Evolutionary conservation across 2,797 vertebrate genomes (phyloP).

Genomic region (Mormyrus hasselquistii): DNA sequence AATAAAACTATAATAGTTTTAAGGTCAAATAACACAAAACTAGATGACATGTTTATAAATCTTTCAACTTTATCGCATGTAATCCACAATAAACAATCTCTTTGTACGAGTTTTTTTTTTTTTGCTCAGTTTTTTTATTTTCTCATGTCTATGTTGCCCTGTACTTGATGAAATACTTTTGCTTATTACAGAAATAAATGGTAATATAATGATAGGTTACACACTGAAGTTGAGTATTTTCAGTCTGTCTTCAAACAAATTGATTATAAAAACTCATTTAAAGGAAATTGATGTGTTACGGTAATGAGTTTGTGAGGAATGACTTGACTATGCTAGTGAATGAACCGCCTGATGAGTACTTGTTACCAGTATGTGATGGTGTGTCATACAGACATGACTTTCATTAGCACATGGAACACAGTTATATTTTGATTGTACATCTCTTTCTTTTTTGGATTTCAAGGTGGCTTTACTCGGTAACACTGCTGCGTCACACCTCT

Average conservation of each 20-base stretch:
- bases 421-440: background rate
- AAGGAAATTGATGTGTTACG: background rate
- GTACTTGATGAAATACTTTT: background rate
- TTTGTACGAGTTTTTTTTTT: background rate
- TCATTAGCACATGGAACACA: background rate
- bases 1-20: background rate
- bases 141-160: background rate
- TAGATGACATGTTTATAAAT: background rate
- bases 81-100: background rate
- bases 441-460: background rate
- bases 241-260: background rate
- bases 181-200: background rate
- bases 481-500: background rate
- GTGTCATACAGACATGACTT: background rate
- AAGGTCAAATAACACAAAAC: background rate
- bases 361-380: background rate
- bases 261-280: background rate
- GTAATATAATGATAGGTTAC: background rate
- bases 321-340: background rate
- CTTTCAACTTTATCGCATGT: background rate
- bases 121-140: background rate
- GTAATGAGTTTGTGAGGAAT: background rate
- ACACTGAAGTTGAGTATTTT: background rate
- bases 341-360: background rate
- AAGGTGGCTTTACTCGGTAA: background rate